These are phyloP conservation scores for Loris lydekkerianus DNA, from an alignment of 2,797 vertebrate genomes.

Conservation along the genomic window DNA sequence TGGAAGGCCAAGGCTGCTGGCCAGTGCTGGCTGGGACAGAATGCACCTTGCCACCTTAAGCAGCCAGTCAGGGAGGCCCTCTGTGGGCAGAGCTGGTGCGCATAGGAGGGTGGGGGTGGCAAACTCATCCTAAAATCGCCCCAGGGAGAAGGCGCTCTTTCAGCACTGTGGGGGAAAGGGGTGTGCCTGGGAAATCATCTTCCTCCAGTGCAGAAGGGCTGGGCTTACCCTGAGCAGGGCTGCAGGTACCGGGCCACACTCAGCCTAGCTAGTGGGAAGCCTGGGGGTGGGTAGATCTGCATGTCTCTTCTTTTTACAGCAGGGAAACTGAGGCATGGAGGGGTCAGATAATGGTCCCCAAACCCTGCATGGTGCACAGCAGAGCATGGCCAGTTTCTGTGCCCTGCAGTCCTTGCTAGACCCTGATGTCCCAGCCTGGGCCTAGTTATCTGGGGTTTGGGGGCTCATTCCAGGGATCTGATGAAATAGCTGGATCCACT, in stretches of 20 bases:
- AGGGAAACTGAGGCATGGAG: not conserved
- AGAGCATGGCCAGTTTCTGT: accelerated
- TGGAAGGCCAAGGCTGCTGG: too few species aligned
- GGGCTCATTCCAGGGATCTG: slow-evolving; percentile 20
- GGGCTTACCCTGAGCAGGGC: too few species aligned
- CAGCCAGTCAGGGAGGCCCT: too few species aligned
- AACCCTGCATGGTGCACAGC: not conserved
- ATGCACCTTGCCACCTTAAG: accelerated
- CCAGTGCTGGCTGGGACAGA: not conserved
- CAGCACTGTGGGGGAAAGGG: too few species aligned
- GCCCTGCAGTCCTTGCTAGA: not conserved
- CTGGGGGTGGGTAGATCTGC: accelerated
- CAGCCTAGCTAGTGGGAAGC: not conserved
- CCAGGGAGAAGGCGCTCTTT: not conserved
- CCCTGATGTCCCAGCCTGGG: accelerated
- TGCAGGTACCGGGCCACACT: too few species aligned
- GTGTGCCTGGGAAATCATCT: not conserved
- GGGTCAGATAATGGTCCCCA: accelerated
- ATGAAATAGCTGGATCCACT: slow-evolving; percentile 37
- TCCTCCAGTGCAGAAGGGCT: not conserved
- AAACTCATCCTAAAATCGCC: not conserved
- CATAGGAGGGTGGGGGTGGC: too few species aligned
- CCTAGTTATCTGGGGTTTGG: not conserved
- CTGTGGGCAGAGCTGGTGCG: accelerated
- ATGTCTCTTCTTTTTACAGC: not conserved